A percentile compares a stretch with the other conserved stretches of the same genome.
phyloP scores from a whole-genome alignment of 2,888 invertebrate genomes.

The Dimorphilus gyrociliatus region DNA sequence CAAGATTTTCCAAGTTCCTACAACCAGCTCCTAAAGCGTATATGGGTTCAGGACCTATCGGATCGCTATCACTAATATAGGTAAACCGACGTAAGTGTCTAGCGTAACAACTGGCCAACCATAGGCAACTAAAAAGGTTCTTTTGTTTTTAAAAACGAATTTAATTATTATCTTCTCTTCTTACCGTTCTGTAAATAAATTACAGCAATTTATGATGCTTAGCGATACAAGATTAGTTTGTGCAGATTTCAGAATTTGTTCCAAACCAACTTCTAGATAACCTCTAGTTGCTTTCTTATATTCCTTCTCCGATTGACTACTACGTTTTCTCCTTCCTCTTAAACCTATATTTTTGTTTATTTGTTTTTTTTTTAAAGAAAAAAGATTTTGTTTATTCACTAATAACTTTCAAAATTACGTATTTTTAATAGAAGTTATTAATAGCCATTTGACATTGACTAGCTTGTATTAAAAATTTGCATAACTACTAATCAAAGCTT shows the following conservation, averaged over 20 bases:
- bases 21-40: slow-evolving; percentile 33
- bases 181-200: slow-evolving; percentile 28
- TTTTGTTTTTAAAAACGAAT: neutral
- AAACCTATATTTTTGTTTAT: neutral
- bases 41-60: slow-evolving; percentile 25
- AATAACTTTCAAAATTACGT: neutral
- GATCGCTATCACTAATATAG: slow-evolving; percentile 22
- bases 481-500: too few species aligned
- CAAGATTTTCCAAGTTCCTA: slow-evolving; percentile 20
- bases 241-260: slow-evolving; percentile 19
- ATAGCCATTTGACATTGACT: neutral
- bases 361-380: neutral
- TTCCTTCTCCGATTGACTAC: neutral
- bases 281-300: slow-evolving; percentile 11
- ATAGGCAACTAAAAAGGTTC: slow-evolving; percentile 19
- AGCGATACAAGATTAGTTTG: slow-evolving; percentile 19
- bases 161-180: neutral
- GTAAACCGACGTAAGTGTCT: slow-evolving; percentile 20
- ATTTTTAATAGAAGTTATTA: neutral
- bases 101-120: slow-evolving; percentile 27
- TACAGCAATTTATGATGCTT: slow-evolving; percentile 24
- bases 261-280: slow-evolving; percentile 23
- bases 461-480: too few species aligned
- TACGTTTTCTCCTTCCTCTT: neutral
- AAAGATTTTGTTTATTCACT: neutral